A percentile compares a stretch with the other conserved stretches of the same genome.
phyloP scores from a whole-genome alignment of 2,888 invertebrate genomes.

The Acrobasis consociella region DNA sequence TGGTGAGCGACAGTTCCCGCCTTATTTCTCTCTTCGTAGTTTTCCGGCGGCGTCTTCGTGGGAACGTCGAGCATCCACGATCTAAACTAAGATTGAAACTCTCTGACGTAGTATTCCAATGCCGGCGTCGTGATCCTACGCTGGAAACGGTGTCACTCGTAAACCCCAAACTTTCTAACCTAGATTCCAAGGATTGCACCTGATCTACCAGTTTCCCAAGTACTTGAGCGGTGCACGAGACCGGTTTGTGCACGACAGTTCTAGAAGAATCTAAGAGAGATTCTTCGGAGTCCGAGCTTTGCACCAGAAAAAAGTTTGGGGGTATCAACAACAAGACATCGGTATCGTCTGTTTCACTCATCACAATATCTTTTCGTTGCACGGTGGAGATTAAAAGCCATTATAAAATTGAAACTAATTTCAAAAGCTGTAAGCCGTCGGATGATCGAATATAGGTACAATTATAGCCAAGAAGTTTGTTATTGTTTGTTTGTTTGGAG shows the following conservation, averaged over 20 bases:
- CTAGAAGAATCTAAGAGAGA: slow-evolving; percentile 70
- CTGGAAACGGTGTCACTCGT: slow-evolving; percentile 55
- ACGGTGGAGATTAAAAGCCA: slow-evolving; percentile 50
- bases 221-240: slow-evolving; percentile 75
- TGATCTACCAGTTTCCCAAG: slow-evolving; percentile 83
- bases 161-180: slow-evolving; percentile 71
- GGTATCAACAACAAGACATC: slow-evolving; percentile 91
- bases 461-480: neutral
- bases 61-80: slow-evolving; percentile 69
- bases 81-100: slow-evolving; percentile 62
- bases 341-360: slow-evolving; percentile 88
- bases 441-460: neutral
- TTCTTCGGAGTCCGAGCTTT: slow-evolving; percentile 82
- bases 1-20: slow-evolving; percentile 59
- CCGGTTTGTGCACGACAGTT: slow-evolving; percentile 72
- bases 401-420: slow-evolving; percentile 43
- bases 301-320: slow-evolving; percentile 87
- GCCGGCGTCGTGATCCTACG: slow-evolving; percentile 43
- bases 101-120: slow-evolving; percentile 58
- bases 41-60: slow-evolving; percentile 66
- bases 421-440: neutral
- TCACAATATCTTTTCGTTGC: slow-evolving; percentile 52
- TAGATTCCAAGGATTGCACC: slow-evolving; percentile 84
- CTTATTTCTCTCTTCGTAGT: slow-evolving; percentile 42
- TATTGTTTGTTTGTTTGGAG: neutral